Evolutionary conservation across 2,797 vertebrate species (phyloP).

Genomic region (Cercopithecus neglectus): DNA sequence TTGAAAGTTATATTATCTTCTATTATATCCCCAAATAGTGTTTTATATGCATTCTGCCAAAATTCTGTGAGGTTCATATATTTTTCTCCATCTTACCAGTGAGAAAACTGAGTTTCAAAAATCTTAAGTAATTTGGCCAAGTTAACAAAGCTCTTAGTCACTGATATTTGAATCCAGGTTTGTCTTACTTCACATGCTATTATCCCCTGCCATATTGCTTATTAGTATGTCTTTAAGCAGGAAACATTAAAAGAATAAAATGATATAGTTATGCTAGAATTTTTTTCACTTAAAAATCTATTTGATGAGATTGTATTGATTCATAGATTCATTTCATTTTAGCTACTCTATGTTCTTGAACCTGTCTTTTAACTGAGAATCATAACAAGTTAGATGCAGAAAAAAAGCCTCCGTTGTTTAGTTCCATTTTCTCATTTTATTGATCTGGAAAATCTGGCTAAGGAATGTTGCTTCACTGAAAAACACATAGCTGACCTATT

Average conservation of each 20-base stretch:
- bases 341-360: neutral
- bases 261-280: neutral
- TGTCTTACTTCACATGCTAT: neutral
- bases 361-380: neutral
- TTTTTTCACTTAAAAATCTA: neutral
- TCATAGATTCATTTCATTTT: neutral
- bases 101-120: neutral
- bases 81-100: neutral
- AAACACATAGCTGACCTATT: neutral
- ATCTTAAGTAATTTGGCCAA: neutral
- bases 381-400: neutral
- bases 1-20: neutral
- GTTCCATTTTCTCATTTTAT: neutral
- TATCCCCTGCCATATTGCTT: neutral
- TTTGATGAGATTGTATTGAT: neutral
- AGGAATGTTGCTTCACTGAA: neutral
- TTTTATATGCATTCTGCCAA: neutral
- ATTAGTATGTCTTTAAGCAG: neutral
- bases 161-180: neutral
- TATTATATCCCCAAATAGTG: neutral
- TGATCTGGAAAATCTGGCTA: neutral
- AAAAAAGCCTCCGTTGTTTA: neutral
- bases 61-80: neutral
- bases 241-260: neutral
- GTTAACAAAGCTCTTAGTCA: neutral